Evolutionary conservation across 2,888 invertebrate species (phyloP), one percentile per base, ranked within the genome.

Genomic region (Carpatolechia fugitivella): DNA sequence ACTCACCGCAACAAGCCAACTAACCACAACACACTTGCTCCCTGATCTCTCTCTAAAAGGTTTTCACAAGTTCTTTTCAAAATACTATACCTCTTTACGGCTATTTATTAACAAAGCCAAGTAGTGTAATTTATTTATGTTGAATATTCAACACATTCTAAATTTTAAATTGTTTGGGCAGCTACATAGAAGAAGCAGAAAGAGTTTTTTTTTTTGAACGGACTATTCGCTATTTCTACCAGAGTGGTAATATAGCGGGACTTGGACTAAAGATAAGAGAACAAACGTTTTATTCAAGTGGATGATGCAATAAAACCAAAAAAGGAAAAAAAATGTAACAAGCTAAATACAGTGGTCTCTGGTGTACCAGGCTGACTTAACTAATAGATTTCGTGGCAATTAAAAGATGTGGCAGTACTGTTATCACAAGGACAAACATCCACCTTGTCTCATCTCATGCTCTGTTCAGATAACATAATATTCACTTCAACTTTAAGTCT

Each of bases 381-480:
- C 7, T 11, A 2, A 7, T 8, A 13, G 10, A 30, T 7, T 29
- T 13, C 14, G 7, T 4, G 46, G 13, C 7, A 20, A 3, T 10
- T 44, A 30, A 4, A 38, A 7, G 38, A 7, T n/a, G 16, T 38
- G 38, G 38, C 11, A 13, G 35, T 4, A 10, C 7, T 24, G 18
- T 48, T 48, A 48, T 48, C 48, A 14, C 8, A 18, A 16, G 31
- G n/a, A 40, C 40, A 38, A 51, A 51, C 40, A 51, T 10, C 38
- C 10, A 30, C 5, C 29, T 29, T 30, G 38, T 40, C 16, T 40
- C 16, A 4, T 40, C 30, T 38, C 16, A 30, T 51, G 29, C 30
- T 31, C 40, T 36, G 30, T 51, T 8, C 14, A 51, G 40, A 51
- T 51, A 51, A 51, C 33, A 48, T 31, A n/a, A n/a, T 33, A 33